Evolutionary conservation across 2,113 vertebrate genomes (phyloP).

Genomic region (Scomber scombrus): DNA sequence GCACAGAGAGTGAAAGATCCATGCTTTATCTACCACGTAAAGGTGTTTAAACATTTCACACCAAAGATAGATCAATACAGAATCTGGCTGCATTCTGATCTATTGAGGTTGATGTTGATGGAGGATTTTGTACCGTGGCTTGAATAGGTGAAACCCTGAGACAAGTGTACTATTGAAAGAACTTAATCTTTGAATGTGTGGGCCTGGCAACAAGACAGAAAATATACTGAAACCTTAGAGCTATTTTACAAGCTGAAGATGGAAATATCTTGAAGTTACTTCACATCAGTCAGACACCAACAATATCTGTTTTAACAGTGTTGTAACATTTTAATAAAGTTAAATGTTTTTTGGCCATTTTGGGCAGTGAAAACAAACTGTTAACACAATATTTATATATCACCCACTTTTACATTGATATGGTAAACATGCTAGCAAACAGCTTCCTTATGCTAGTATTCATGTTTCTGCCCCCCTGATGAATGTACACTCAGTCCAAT

Average conservation of each 20-base stretch:
- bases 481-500: background rate
- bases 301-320: no score
- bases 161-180: background rate
- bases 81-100: background rate
- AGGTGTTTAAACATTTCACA: slow-evolving; percentile 19
- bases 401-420: no score
- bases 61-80: slow-evolving; percentile 28
- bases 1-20: background rate
- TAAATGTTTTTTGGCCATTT: no score
- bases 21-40: background rate
- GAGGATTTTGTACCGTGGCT: background rate
- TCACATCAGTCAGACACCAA: background rate
- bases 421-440: no score
- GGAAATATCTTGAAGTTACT: background rate
- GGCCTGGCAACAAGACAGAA: background rate
- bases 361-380: no score
- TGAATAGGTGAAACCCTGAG: background rate
- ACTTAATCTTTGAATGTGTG: background rate
- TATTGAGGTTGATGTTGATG: slow-evolving; percentile 3
- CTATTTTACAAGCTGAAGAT: background rate
- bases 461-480: background rate
- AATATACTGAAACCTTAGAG: background rate
- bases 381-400: no score
- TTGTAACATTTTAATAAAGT: no score
- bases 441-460: background rate